These are phyloP conservation scores for Temnothorax curvispinosus DNA, from an alignment of 1,140 invertebrate species.

Conservation along the genomic window DNA sequence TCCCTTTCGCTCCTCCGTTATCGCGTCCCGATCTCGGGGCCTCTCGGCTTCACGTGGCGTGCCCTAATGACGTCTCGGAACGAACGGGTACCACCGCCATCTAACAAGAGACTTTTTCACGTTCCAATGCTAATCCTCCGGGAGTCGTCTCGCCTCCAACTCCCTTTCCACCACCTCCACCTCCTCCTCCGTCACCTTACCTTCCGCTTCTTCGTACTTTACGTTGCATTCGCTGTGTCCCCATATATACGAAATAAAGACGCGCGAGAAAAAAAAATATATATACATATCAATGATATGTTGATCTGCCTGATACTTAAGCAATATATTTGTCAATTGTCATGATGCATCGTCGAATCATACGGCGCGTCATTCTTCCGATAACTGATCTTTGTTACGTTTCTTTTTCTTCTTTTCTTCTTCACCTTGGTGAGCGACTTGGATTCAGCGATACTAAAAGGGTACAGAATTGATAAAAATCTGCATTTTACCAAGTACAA, in stretches of 20 bases:
- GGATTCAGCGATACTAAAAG: neutral
- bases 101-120: slow-evolving; percentile 83
- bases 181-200: neutral
- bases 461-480: slow-evolving; percentile 29
- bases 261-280: neutral
- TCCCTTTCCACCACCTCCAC: slow-evolving; percentile 10
- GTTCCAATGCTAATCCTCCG: slow-evolving; percentile 83
- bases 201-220: slow-evolving; percentile 21
- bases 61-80: slow-evolving; percentile 84
- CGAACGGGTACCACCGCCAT: slow-evolving; percentile 79
- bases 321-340: slow-evolving; percentile 28
- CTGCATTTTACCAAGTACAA: neutral
- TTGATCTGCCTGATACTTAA: slow-evolving; percentile 8
- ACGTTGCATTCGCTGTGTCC: neutral
- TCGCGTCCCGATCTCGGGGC: slow-evolving; percentile 80
- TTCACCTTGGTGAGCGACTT: neutral
- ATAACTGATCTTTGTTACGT: neutral
- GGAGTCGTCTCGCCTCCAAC: slow-evolving; percentile 64
- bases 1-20: slow-evolving; percentile 66
- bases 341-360: slow-evolving; percentile 16
- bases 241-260: slow-evolving; percentile 33
- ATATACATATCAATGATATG: neutral
- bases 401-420: neutral
- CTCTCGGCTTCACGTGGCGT: slow-evolving; percentile 83
- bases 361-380: neutral